Percentiles rank a stretch among this genome's conserved stretches.
These are phyloP conservation scores for Drosophila kanekoi DNA, from an alignment of 2,888 invertebrate genomes.

Conservation along the genomic window DNA sequence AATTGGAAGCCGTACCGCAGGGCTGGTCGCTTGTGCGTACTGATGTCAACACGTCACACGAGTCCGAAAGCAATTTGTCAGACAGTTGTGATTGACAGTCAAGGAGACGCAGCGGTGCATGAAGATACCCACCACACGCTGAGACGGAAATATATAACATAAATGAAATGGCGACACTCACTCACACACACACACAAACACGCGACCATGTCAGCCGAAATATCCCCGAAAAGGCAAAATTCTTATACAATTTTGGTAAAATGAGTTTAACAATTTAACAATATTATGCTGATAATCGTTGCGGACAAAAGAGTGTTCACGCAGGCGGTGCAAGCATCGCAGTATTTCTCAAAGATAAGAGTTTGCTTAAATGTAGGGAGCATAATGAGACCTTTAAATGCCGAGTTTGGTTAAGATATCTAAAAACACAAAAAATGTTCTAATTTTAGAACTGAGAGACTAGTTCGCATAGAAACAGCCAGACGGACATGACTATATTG, in stretches of 20 bases:
- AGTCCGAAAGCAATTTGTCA: conserved; percentile 80
- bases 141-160: conserved; percentile 33
- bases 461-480: too few relatives aligned
- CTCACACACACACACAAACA: not conserved
- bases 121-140: too few relatives aligned
- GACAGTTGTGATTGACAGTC: conserved; percentile 78
- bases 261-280: conserved; percentile 37
- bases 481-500: too few relatives aligned
- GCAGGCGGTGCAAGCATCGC: conserved; percentile 25
- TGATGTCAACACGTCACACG: conserved; percentile 69
- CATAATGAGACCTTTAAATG: too few relatives aligned
- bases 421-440: too few relatives aligned
- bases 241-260: conserved; percentile 72
- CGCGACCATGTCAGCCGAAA: conserved; percentile 17
- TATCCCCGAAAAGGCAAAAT: conserved; percentile 43
- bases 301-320: not conserved
- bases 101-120: conserved; percentile 56
- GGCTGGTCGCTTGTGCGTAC: conserved; percentile 15
- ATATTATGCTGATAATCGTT: too few relatives aligned
- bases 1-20: not conserved
- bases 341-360: conserved; percentile 10
- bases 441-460: too few relatives aligned
- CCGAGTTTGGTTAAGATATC: too few relatives aligned
- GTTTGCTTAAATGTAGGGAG: too few relatives aligned
- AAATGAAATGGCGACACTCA: too few relatives aligned